Base-by-base conservation (phyloP, 2,888 invertebrate species). In the Zonitis immaculata region DNA sequence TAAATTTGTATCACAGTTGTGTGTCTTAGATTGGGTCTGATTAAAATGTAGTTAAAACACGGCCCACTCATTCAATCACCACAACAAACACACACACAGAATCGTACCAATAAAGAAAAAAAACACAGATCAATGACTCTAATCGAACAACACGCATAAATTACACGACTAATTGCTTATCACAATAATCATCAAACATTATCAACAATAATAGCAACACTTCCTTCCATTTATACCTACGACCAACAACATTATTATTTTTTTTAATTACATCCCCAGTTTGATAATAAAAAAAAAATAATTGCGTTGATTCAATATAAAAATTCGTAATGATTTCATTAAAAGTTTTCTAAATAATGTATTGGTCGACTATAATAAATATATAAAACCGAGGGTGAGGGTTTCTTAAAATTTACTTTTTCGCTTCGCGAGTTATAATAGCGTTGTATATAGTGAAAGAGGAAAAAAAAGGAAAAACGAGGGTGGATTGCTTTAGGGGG, bases 371-470 rank as follows among this genome's bases (percentile, higher is more conserved):
- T 73, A 67, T 60, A n/a, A n/a, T n/a, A n/a, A n/a, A n/a, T n/a
- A n/a, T n/a, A n/a, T n/a, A n/a, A 68, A 61, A 63, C 63, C 65
- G 67, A 69, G 71, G 70, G 68, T 70, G 74, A 70, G 69, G 72
- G 71, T 70, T 71, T 72, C 72, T 73, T 73, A 72, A 73, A 73
- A 72, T 76, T 76, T 76, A 75, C 76, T 76, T 76, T 76, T 75
- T 75, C 75, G 73, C 74, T 74, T 72, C 72, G 73, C 74, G 73
- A 75, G 75, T 75, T 75, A 75, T 76, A 76, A 76, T 74, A 73
- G 74, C 74, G 63, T 58, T n/a, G n/a, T n/a, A n/a, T n/a, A n/a
- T n/a, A n/a, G n/a, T n/a, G n/a, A n/a, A n/a, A n/a, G n/a, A n/a
- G n/a, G n/a, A n/a, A n/a, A n/a, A n/a, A n/a, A n/a, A n/a, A n/a